Percentiles rank a stretch among this genome's conserved stretches.
Evolutionary conservation across 2,888 invertebrate genomes (phyloP).

Genomic region (Criorhina ranunculi): DNA sequence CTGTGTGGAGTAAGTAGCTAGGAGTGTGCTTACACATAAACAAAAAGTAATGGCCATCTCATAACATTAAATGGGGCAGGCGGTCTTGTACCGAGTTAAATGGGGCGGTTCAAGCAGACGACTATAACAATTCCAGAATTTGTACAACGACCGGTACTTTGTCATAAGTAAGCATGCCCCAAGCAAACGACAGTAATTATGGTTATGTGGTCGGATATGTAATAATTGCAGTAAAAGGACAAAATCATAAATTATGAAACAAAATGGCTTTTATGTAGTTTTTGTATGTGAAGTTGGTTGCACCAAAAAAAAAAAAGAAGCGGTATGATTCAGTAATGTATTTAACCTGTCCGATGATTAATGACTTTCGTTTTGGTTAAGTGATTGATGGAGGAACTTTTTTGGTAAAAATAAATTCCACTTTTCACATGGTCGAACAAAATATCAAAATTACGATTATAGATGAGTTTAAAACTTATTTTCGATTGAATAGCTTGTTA

Average conservation of each 20-base stretch:
- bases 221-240: slow-evolving; percentile 58
- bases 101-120: slow-evolving; percentile 48
- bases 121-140: slow-evolving; percentile 30
- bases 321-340: no score
- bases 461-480: no score
- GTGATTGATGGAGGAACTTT: no score
- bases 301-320: not conserved
- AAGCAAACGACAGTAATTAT: slow-evolving; percentile 47
- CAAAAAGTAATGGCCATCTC: slow-evolving; percentile 36
- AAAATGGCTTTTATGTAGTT: slow-evolving; percentile 13
- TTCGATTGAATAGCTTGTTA: no score
- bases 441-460: no score
- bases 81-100: slow-evolving; percentile 21
- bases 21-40: slow-evolving; percentile 12
- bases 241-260: slow-evolving; percentile 45
- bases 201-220: slow-evolving; percentile 42
- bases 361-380: no score
- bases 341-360: no score
- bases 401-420: no score
- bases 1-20: not conserved
- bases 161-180: slow-evolving; percentile 36
- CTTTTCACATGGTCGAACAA: no score
- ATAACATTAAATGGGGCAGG: slow-evolving; percentile 36
- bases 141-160: slow-evolving; percentile 34
- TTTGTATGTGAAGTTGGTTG: slow-evolving; percentile 41